phyloP scores from a whole-genome alignment of 2,888 invertebrate species.

The Tolmerus cingulatus region DNA sequence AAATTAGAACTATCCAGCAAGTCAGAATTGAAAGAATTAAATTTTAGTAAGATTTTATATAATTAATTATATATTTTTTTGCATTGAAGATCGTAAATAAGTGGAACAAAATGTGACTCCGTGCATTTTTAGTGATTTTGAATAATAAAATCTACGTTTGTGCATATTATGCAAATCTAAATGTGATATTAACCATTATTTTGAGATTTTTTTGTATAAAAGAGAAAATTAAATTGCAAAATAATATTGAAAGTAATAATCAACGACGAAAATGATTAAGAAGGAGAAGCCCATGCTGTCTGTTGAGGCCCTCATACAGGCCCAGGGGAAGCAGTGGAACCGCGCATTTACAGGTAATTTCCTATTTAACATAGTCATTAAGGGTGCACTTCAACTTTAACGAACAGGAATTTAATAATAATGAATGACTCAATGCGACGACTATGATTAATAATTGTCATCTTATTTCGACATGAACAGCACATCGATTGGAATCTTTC shows the following conservation, averaged over 20 bases:
- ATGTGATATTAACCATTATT: slow-evolving; percentile 35
- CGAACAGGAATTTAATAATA: neutral
- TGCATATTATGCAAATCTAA: neutral
- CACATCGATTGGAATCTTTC: neutral
- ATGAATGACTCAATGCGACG: neutral
- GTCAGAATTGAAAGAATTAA: neutral
- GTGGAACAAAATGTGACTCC: slow-evolving; percentile 31
- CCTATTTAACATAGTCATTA: neutral
- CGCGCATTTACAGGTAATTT: slow-evolving; percentile 51
- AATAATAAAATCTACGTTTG: neutral
- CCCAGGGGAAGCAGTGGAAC: slow-evolving; percentile 52
- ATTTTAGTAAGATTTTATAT: neutral
- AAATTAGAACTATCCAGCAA: neutral
- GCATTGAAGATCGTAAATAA: neutral
- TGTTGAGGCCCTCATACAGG: slow-evolving; percentile 52
- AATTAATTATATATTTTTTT: neutral
- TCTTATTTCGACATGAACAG: neutral
- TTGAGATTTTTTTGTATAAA: slow-evolving; percentile 28
- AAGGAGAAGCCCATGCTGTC: slow-evolving; percentile 53
- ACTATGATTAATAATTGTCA: neutral
- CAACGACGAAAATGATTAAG: slow-evolving; percentile 50
- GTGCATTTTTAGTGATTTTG: neutral
- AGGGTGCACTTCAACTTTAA: neutral
- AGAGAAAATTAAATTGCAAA: slow-evolving; percentile 27
- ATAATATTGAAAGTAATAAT: slow-evolving; percentile 39